Conservation (phyloP, 2,797 vertebrate genomes). For the Pangasius sanitwongsei region DNA sequence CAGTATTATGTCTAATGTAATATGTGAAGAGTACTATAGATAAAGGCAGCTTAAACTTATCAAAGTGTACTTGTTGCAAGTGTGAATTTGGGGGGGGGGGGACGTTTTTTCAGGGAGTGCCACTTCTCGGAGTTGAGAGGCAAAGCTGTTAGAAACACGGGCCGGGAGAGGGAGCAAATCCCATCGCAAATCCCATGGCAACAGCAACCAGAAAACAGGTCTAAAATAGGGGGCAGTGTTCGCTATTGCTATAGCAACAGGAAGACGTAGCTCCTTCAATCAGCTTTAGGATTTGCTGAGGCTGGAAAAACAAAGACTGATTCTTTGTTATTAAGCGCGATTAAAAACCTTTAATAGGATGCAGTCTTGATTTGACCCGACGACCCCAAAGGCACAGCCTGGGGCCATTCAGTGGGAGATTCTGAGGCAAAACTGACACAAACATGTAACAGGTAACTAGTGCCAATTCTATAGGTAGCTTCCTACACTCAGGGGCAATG, state of each 20-base stretch:
- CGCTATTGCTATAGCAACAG: slow-evolving; percentile 87
- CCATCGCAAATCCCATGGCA: slow-evolving; percentile 85
- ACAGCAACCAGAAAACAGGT: slow-evolving; percentile 85
- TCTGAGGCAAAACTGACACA: slow-evolving; percentile 2
- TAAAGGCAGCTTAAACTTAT: not conserved
- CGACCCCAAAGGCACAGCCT: slow-evolving; percentile 35
- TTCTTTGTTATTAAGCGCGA: slow-evolving; percentile 64
- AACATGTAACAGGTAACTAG: not conserved
- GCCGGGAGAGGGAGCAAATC: slow-evolving; percentile 63
- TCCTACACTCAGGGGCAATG: not conserved
- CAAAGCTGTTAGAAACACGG: slow-evolving; percentile 54
- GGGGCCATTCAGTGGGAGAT: not conserved
- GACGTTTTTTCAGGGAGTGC: slow-evolving; percentile 46
- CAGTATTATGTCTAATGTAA: not conserved
- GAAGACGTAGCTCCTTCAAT: slow-evolving; percentile 74
- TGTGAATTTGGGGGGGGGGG: not conserved
- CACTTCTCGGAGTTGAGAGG: slow-evolving; percentile 45
- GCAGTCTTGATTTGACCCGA: slow-evolving; percentile 48
- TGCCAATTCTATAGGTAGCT: not conserved
- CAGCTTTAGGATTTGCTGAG: slow-evolving; percentile 76
- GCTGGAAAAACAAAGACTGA: slow-evolving; percentile 72
- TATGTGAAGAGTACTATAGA: not conserved
- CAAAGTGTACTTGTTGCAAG: slow-evolving; percentile 40
- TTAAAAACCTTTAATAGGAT: slow-evolving; percentile 51
- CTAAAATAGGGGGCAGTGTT: slow-evolving; percentile 88